Evolutionary conservation across 2,888 invertebrate genomes (phyloP).

Genomic region (Rhynchonema sp.): DNA sequence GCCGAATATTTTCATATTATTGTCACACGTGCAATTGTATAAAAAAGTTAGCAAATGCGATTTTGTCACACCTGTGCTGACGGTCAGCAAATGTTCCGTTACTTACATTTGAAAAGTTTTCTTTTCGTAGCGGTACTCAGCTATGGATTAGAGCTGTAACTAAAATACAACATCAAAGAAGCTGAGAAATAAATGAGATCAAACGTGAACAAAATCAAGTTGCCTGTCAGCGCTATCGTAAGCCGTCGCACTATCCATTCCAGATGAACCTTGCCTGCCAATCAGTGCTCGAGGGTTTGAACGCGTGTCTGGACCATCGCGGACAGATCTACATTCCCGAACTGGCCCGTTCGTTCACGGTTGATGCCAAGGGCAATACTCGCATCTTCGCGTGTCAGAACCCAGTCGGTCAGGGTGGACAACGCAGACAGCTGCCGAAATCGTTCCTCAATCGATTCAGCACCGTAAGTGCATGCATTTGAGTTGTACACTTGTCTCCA

Average conservation of each 20-base stretch:
- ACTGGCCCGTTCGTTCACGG: slow-evolving; percentile 45
- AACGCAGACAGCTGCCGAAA: slow-evolving; percentile 76
- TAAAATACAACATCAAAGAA: not conserved
- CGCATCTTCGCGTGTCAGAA: slow-evolving; percentile 93
- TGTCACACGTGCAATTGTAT: not conserved
- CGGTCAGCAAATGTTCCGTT: not conserved
- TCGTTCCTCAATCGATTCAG: slow-evolving; percentile 94
- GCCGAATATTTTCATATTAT: too few relatives aligned
- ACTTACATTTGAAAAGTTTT: too few relatives aligned
- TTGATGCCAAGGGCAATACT: slow-evolving; percentile 31
- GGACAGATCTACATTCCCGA: slow-evolving; percentile 90
- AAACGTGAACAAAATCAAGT: too few relatives aligned
- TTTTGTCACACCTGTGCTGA: not conserved
- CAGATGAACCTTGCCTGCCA: slow-evolving; percentile 86
- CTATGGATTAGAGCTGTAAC: not conserved
- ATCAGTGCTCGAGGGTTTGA: slow-evolving; percentile 89
- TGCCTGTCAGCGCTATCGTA: not conserved
- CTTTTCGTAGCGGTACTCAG: too few relatives aligned
- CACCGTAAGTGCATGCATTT: slow-evolving; percentile 42
- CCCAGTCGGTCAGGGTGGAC: slow-evolving; percentile 83
- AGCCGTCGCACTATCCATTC: not conserved
- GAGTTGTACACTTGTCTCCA: too few relatives aligned
- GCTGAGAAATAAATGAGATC: not conserved
- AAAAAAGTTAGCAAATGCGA: not conserved
- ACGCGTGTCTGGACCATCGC: slow-evolving; percentile 92